Evolutionary conservation across 2,113 vertebrate species (phyloP).

Genomic region (Mormyrus iriodes): DNA sequence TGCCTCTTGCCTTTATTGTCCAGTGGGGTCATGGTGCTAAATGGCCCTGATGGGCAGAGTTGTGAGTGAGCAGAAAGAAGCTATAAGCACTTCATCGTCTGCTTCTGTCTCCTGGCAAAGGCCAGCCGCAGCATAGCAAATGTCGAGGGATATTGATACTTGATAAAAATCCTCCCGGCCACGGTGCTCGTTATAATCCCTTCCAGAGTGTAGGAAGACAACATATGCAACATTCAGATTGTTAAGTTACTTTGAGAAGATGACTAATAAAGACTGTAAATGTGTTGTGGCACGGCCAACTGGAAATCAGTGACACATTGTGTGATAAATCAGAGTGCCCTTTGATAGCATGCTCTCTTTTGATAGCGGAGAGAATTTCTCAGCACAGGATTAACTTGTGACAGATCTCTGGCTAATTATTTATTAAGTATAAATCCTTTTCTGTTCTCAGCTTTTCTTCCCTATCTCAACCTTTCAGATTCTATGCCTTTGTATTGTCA

Average conservation of each 20-base stretch:
- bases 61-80: not conserved
- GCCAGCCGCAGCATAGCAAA: not conserved
- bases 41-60: not conserved
- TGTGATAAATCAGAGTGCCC: not conserved
- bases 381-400: not conserved
- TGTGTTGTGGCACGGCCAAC: not conserved
- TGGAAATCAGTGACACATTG: not conserved
- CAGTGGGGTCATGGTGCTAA: not conserved
- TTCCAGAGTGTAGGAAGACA: not conserved
- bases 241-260: not conserved
- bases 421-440: not conserved
- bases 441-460: not conserved
- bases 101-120: not conserved
- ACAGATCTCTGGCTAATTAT: not conserved
- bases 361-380: not conserved
- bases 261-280: not conserved
- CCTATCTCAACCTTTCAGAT: not conserved
- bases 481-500: not conserved
- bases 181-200: not conserved
- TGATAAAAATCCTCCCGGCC: not conserved
- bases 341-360: not conserved
- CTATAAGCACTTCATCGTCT: not conserved
- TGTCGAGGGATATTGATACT: not conserved
- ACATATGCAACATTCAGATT: not conserved
- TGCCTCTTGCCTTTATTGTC: not conserved